Percentiles rank a stretch among this genome's conserved stretches.
Evolutionary conservation across 2,888 invertebrate species (phyloP).

Genomic region (Pecten maximus): DNA sequence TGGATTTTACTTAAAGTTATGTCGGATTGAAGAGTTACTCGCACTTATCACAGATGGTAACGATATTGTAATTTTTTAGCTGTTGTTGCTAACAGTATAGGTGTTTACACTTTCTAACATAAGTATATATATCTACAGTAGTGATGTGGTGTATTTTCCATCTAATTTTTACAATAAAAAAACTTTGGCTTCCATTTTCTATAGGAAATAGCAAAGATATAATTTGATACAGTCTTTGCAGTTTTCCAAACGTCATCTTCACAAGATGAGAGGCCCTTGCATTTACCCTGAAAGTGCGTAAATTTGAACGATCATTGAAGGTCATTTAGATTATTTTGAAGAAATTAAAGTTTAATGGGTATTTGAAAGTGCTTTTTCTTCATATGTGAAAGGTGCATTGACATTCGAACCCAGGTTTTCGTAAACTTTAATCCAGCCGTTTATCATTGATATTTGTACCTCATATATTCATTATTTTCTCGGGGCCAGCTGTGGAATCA

Average conservation of each 20-base stretch:
- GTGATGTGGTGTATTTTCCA: background rate
- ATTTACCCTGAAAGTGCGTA: background rate
- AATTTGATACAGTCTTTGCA: background rate
- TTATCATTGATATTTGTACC: background rate
- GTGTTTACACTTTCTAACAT: background rate
- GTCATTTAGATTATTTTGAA: background rate
- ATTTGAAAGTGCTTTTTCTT: background rate
- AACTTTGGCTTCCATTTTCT: conserved; percentile 17
- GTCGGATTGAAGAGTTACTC: background rate
- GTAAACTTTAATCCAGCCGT: conserved; percentile 16
- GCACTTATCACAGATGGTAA: background rate
- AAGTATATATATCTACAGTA: background rate
- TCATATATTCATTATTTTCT: conserved; percentile 14
- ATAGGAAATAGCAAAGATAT: background rate
- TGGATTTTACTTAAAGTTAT: background rate
- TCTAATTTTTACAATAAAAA: conserved; percentile 23
- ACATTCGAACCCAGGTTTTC: background rate
- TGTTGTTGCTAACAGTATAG: conserved; percentile 16
- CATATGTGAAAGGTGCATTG: background rate
- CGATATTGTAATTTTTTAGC: background rate
- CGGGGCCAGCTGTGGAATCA: background rate
- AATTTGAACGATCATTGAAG: background rate
- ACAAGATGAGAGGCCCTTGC: background rate
- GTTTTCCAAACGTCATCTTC: background rate
- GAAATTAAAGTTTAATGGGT: background rate